Conservation (phyloP, 2,797 vertebrate species). For the Craterocephalus amniculus region DNA sequence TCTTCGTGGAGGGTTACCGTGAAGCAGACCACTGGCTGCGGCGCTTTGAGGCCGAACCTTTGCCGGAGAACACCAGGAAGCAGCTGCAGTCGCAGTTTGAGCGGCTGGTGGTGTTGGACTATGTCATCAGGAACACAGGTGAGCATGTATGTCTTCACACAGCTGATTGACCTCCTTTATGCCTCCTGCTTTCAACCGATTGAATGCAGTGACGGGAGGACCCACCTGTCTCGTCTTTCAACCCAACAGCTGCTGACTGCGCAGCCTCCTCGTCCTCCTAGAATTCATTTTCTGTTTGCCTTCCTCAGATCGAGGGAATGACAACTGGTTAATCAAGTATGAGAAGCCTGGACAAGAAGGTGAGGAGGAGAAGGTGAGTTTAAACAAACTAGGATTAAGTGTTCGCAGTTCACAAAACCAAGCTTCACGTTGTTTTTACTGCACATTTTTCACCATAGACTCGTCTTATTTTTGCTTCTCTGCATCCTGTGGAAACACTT, state of each 20-base stretch:
- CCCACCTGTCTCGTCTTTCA: neutral
- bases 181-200: neutral
- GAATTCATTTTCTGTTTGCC: constrained; percentile 1
- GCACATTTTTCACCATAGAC: neutral
- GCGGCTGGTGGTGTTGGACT: constrained; percentile 94
- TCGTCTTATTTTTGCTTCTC: no score
- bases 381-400: neutral
- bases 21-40: constrained; percentile 97
- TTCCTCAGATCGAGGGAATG: constrained; percentile 92
- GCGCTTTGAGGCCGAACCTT: constrained; percentile 94
- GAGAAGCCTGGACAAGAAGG: constrained; percentile 86
- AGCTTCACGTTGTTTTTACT: no score
- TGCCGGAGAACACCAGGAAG: constrained; percentile 97
- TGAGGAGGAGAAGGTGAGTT: constrained; percentile 82
- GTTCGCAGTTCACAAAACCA: no score
- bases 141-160: constrained; percentile 37
- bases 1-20: constrained; percentile 96
- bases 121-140: constrained; percentile 98
- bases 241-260: neutral
- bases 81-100: constrained; percentile 98
- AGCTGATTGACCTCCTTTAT: neutral
- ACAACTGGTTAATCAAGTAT: constrained; percentile 98
- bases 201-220: no score
- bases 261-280: no score
- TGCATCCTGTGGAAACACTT: no score